Conservation (phyloP, 2,888 invertebrate genomes). For the Thera obeliscata region DNA sequence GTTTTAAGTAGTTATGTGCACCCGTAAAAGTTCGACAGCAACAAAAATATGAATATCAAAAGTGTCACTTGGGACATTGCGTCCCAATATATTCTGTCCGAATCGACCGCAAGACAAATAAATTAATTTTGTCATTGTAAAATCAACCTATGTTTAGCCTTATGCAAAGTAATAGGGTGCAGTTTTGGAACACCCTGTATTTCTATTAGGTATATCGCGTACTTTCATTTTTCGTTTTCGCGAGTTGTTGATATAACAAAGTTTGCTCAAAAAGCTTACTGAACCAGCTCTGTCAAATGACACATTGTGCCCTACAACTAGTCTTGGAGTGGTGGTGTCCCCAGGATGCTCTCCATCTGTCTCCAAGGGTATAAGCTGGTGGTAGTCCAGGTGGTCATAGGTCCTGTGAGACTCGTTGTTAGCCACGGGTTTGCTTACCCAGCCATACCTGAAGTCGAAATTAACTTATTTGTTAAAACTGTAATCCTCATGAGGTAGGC, state of each 20-base stretch:
- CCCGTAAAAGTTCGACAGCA: too few species aligned
- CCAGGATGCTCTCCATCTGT: constrained; percentile 72
- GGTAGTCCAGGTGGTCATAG: constrained; percentile 64
- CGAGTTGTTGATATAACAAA: constrained; percentile 36
- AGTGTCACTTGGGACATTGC: too few species aligned
- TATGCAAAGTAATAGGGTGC: too few species aligned
- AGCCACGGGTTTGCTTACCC: constrained; percentile 92
- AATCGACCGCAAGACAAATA: too few species aligned
- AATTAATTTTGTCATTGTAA: too few species aligned
- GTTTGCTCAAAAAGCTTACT: too few species aligned
- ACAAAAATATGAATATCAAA: too few species aligned
- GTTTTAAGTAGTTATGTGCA: too few species aligned
- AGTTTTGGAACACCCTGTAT: constrained; percentile 1
- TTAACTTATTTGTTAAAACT: background rate
- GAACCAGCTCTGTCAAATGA: constrained; percentile 96
- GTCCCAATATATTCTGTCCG: too few species aligned
- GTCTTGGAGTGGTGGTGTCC: constrained; percentile 82
- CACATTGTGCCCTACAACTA: constrained; percentile 98
- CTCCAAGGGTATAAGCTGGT: constrained; percentile 93
- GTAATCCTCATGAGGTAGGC: background rate
- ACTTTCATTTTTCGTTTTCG: constrained; percentile 26
- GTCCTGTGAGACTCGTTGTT: constrained; percentile 74
- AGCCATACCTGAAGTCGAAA: constrained; percentile 87
- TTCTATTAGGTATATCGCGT: constrained; percentile 22
- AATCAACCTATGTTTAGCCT: too few species aligned